Conservation (phyloP, 2,888 invertebrate species). For the Pristionchus japonicus region DNA sequence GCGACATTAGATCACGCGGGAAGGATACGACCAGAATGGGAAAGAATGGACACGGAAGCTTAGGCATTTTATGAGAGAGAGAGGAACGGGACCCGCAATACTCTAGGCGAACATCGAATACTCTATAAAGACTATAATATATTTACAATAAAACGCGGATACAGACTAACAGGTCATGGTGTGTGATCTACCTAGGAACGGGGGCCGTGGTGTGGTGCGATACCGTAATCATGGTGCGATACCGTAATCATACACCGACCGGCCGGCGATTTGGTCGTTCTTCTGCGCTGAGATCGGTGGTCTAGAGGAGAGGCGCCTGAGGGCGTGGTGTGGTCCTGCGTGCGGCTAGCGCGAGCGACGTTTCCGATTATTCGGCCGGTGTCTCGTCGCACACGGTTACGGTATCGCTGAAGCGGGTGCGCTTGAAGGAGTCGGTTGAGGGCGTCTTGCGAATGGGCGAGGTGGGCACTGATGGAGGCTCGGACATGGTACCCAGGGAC, state of each 20-base stretch:
- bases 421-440: conserved; percentile 55
- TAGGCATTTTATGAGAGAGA: neutral
- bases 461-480: conserved; percentile 45
- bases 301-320: neutral
- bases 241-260: neutral
- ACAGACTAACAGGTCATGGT: neutral
- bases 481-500: conserved; percentile 40
- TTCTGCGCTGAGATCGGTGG: conserved; percentile 38
- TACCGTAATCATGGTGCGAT: neutral
- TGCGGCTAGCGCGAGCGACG: neutral
- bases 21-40: neutral
- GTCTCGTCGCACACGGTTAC: conserved; percentile 54
- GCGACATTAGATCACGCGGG: conserved; percentile 10
- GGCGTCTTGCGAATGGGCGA: conserved; percentile 44
- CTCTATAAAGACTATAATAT: neutral
- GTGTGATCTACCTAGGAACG: neutral
- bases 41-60: neutral
- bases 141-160: neutral
- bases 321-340: neutral
- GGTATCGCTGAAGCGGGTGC: conserved; percentile 61
- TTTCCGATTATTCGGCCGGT: neutral
- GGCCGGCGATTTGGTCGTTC: neutral
- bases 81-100: neutral
- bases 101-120: conserved; percentile 1
- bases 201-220: neutral